These are phyloP conservation scores for Alexandromys fortis DNA, from an alignment of 2,113 vertebrate genomes.

Conservation along the genomic window DNA sequence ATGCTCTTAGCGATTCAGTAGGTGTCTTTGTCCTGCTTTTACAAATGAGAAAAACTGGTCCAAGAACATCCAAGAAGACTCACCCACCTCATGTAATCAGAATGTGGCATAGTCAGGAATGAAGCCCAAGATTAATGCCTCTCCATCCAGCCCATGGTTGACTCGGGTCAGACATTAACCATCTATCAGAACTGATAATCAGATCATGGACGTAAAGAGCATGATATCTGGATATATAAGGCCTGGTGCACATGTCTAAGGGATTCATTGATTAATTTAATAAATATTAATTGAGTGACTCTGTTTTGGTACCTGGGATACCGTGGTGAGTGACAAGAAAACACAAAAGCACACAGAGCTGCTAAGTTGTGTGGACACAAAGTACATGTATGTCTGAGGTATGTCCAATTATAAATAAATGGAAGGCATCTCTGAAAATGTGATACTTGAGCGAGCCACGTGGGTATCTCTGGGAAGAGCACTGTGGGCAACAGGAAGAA, in stretches of 20 bases:
- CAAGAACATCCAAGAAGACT: slow-evolving; percentile 34
- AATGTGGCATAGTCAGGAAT: slow-evolving; percentile 34
- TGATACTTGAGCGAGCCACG: not conserved
- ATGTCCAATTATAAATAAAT: not conserved
- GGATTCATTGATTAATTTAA: slow-evolving; percentile 22
- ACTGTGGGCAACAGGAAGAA: not conserved
- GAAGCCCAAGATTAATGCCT: slow-evolving; percentile 62
- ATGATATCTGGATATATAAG: not conserved
- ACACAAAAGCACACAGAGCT: not conserved
- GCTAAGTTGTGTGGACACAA: not conserved
- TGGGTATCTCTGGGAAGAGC: not conserved
- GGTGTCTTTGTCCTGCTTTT: slow-evolving; percentile 29
- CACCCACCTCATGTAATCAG: slow-evolving; percentile 48
- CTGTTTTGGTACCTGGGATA: not conserved
- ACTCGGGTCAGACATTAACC: slow-evolving; percentile 71
- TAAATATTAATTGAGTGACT: slow-evolving; percentile 28
- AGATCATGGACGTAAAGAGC: slow-evolving; percentile 45
- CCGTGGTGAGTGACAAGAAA: not conserved
- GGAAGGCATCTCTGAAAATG: not conserved
- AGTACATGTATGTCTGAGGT: not conserved
- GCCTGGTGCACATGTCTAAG: not conserved
- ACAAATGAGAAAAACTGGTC: slow-evolving; percentile 48
- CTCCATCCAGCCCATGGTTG: slow-evolving; percentile 61
- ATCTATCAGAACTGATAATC: slow-evolving; percentile 55
- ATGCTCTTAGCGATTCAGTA: not conserved